A percentile compares a stretch with the other conserved stretches of the same genome.
These are phyloP conservation scores for Mesoligia furuncula DNA, from an alignment of 2,888 invertebrate genomes.

Conservation along the genomic window DNA sequence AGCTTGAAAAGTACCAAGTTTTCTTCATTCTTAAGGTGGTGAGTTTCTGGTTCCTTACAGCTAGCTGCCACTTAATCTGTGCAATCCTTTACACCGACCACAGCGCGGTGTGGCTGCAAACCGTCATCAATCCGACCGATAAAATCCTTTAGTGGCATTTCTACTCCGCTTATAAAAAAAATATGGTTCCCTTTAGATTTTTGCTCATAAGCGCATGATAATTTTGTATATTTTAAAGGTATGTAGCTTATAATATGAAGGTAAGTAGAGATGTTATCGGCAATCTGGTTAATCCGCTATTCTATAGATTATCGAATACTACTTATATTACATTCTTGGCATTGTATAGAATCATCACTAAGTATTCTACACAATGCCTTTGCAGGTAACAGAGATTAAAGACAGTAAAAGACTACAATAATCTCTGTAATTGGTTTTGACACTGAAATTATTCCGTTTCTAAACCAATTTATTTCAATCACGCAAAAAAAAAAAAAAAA, in stretches of 20 bases:
- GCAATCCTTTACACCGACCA: conserved; percentile 24
- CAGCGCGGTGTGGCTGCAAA: conserved; percentile 25
- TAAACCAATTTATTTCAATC: background rate
- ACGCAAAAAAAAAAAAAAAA: background rate
- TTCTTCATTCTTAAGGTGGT: background rate
- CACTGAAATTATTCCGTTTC: background rate
- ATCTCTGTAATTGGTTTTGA: background rate
- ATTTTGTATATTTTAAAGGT: background rate
- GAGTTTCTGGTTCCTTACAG: conserved; percentile 19
- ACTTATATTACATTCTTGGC: too few relatives aligned
- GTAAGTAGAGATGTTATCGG: background rate
- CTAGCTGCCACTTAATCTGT: conserved; percentile 35
- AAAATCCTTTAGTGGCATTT: conserved; percentile 33
- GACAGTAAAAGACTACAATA: background rate
- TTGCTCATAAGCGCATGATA: background rate
- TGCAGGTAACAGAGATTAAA: background rate
- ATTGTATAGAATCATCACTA: too few relatives aligned
- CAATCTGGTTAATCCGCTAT: too few relatives aligned
- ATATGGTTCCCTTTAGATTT: conserved; percentile 5
- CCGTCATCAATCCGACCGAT: conserved; percentile 43
- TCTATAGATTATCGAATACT: too few relatives aligned
- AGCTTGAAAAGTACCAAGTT: conserved; percentile 29
- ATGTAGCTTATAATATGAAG: background rate
- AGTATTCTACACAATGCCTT: background rate
- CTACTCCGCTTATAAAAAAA: conserved; percentile 2